phyloP scores from a whole-genome alignment of 2,797 vertebrate genomes.

The Peromyscus eremicus region DNA sequence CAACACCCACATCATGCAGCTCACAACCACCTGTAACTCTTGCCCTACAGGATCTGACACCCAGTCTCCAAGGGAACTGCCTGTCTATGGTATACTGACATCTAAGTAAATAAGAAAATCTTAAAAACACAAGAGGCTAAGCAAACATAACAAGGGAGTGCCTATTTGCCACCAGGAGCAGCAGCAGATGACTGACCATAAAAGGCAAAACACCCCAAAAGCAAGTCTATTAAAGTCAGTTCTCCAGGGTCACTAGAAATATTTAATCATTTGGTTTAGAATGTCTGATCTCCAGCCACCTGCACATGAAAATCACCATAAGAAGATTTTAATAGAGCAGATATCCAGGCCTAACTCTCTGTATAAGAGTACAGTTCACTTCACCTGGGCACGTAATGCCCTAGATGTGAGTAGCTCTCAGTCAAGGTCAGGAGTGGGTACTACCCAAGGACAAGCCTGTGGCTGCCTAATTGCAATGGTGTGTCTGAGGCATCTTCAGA shows the following conservation, averaged over 20 bases:
- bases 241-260: neutral
- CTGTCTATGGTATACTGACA: neutral
- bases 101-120: neutral
- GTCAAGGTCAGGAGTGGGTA: neutral
- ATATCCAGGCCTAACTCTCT: neutral
- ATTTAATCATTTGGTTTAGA: neutral
- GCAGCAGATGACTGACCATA: neutral
- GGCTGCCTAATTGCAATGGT: neutral
- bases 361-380: neutral
- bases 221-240: neutral
- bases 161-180: neutral
- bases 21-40: neutral
- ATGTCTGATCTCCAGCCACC: neutral
- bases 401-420: neutral
- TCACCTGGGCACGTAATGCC: neutral
- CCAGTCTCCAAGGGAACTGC: neutral
- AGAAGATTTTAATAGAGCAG: neutral
- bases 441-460: neutral
- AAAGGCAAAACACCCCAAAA: neutral
- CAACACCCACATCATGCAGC: too few species aligned
- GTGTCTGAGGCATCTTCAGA: neutral
- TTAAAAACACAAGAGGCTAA: too few species aligned
- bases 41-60: neutral
- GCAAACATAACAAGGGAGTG: neutral
- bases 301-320: neutral